A percentile compares a stretch with the other conserved stretches of the same genome.
phyloP scores from a whole-genome alignment of 1,140 invertebrate genomes.

The Drosophila tsacasi region DNA sequence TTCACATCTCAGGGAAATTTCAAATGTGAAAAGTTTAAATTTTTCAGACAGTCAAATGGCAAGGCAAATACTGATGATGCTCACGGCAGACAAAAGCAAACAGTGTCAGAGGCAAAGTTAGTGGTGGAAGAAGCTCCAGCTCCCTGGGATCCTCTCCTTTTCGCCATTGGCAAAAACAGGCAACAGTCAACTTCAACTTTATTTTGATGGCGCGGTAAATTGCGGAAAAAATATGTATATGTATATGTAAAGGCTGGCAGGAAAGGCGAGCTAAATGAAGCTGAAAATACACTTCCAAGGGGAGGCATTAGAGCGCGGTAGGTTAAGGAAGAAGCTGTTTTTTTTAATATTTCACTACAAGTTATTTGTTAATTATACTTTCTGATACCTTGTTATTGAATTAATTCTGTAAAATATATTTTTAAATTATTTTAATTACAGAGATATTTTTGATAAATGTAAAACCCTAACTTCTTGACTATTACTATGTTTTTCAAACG shows the following conservation, averaged over 20 bases:
- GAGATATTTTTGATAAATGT: too few relatives aligned
- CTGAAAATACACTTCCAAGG: constrained; percentile 11
- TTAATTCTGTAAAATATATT: too few relatives aligned
- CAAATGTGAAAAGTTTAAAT: constrained; percentile 37
- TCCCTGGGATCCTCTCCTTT: constrained; percentile 13
- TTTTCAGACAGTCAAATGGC: constrained; percentile 52
- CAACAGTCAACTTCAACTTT: constrained; percentile 72
- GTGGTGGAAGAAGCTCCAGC: not conserved
- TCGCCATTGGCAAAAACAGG: constrained; percentile 52
- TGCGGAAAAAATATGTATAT: constrained; percentile 60
- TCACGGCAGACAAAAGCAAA: constrained; percentile 29
- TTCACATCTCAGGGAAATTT: constrained; percentile 10
- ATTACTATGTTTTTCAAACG: not conserved
- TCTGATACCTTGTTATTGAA: too few relatives aligned
- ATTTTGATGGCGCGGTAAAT: constrained; percentile 73
- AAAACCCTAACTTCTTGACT: not conserved
- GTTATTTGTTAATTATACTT: not conserved
- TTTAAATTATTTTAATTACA: too few relatives aligned
- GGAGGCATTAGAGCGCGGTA: not conserved
- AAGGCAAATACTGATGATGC: constrained; percentile 51
- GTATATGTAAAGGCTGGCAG: constrained; percentile 10
- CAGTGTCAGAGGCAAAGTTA: constrained; percentile 3
- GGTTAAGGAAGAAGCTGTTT: not conserved
- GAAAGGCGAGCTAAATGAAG: constrained; percentile 25
- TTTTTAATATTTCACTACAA: not conserved